phyloP scores from a whole-genome alignment of 2,888 invertebrate genomes.

The Alsophila aescularia region DNA sequence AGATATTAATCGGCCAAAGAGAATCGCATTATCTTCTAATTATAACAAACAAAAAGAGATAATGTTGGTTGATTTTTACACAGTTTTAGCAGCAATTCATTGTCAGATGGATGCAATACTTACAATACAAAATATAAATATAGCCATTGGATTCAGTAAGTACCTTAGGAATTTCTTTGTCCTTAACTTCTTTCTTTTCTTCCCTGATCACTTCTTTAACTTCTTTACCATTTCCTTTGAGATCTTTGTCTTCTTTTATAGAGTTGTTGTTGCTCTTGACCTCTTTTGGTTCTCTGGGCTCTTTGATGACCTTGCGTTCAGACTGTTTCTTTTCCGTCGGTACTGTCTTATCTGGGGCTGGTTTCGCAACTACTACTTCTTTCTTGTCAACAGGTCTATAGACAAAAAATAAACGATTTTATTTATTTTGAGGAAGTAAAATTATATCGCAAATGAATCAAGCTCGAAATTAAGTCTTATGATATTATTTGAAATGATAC shows the following conservation, averaged over 20 bases:
- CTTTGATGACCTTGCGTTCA: conserved; percentile 73
- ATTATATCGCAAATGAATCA: too few relatives aligned
- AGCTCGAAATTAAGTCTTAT: too few relatives aligned
- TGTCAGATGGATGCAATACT: too few relatives aligned
- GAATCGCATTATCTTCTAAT: too few relatives aligned
- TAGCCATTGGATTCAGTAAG: background rate
- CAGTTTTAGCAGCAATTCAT: too few relatives aligned
- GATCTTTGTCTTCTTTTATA: conserved; percentile 52
- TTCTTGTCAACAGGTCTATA: conserved; percentile 62
- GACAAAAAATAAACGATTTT: conserved; percentile 6
- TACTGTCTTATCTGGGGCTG: conserved; percentile 52
- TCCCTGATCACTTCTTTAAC: conserved; percentile 39
- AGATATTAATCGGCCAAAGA: too few relatives aligned
- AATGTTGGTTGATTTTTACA: too few relatives aligned
- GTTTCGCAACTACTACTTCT: conserved; percentile 42
- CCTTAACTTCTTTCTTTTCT: conserved; percentile 40
- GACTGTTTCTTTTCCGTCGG: conserved; percentile 32
- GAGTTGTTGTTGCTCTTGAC: conserved; percentile 52
- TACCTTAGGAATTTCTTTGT: conserved; percentile 26
- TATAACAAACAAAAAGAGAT: too few relatives aligned
- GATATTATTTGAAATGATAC: too few relatives aligned
- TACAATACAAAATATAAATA: too few relatives aligned
- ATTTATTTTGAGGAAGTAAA: too few relatives aligned
- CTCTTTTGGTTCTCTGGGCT: conserved; percentile 67
- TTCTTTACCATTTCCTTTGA: conserved; percentile 31